Evolutionary conservation across 2,888 invertebrate genomes (phyloP).

Genomic region (Amphipyra tragopoginis): DNA sequence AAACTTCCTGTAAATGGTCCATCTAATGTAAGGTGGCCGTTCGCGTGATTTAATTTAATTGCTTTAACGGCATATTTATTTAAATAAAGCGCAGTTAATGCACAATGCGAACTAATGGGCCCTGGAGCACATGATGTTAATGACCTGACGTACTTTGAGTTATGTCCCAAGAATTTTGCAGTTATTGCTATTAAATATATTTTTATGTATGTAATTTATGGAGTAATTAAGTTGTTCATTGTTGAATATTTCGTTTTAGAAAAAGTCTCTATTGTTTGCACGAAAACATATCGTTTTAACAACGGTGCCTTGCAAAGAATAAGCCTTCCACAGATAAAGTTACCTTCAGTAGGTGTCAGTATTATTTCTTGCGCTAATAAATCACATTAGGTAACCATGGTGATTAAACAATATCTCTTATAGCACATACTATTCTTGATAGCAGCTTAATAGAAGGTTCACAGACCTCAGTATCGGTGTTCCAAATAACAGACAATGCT

Average conservation of each 20-base stretch:
- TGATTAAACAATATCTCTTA: too few species aligned
- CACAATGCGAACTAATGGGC: constrained; percentile 36
- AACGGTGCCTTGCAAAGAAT: too few species aligned
- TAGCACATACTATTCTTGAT: too few species aligned
- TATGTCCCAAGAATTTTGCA: constrained; percentile 23
- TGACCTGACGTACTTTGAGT: constrained; percentile 30
- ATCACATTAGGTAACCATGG: too few species aligned
- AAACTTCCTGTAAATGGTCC: constrained; percentile 24
- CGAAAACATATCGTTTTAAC: too few species aligned
- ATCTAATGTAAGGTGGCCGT: constrained; percentile 36
- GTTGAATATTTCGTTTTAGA: not conserved
- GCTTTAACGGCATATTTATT: constrained; percentile 64
- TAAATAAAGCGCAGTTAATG: constrained; percentile 59
- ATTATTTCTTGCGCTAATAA: too few species aligned
- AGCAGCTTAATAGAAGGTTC: too few species aligned
- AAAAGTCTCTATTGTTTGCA: too few species aligned
- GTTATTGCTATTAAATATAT: constrained; percentile 1
- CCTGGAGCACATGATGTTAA: constrained; percentile 41
- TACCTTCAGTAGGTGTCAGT: too few species aligned
- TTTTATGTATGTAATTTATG: constrained; percentile 15
- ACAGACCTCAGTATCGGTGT: too few species aligned
- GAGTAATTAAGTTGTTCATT: not conserved
- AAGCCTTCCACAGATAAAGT: too few species aligned
- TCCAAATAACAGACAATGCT: too few species aligned
- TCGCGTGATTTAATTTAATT: constrained; percentile 62